Percentiles rank a stretch among this genome's conserved stretches.
phyloP scores from a whole-genome alignment of 2,888 invertebrate genomes.

The Heliconius cydno region DNA sequence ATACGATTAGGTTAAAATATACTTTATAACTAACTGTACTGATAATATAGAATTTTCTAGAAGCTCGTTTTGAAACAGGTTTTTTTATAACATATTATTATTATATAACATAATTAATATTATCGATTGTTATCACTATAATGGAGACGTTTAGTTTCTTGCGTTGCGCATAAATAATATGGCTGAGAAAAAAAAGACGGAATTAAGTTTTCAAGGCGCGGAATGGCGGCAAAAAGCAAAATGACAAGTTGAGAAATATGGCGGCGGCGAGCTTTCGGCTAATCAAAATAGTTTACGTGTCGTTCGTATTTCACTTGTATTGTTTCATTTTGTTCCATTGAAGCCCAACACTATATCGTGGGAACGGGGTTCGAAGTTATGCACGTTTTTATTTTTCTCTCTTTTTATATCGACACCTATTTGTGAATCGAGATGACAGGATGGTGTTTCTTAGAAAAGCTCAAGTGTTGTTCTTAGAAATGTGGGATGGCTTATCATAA shows the following conservation, averaged over 20 bases:
- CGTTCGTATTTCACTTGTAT: constrained; percentile 56
- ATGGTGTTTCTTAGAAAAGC: constrained; percentile 32
- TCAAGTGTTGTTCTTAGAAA: constrained; percentile 35
- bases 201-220: constrained; percentile 80
- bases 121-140: constrained; percentile 60
- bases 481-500: constrained; percentile 1
- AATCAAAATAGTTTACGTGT: constrained; percentile 83
- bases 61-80: constrained; percentile 65
- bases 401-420: constrained; percentile 50
- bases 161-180: constrained; percentile 69
- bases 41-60: constrained; percentile 73
- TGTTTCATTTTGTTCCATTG: constrained; percentile 51
- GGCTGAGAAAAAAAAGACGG: constrained; percentile 64
- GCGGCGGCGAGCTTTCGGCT: constrained; percentile 73
- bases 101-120: constrained; percentile 67
- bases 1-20: constrained; percentile 63
- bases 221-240: constrained; percentile 73
- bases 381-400: constrained; percentile 37
- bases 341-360: constrained; percentile 50
- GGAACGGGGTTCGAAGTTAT: constrained; percentile 45
- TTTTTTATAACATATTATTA: constrained; percentile 53
- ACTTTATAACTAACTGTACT: constrained; percentile 68
- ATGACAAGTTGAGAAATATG: constrained; percentile 80
- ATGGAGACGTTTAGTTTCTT: constrained; percentile 20
- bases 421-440: constrained; percentile 42